Conservation (phyloP, 2,888 invertebrate species). For the Drosophila pseudotalamancana region DNA sequence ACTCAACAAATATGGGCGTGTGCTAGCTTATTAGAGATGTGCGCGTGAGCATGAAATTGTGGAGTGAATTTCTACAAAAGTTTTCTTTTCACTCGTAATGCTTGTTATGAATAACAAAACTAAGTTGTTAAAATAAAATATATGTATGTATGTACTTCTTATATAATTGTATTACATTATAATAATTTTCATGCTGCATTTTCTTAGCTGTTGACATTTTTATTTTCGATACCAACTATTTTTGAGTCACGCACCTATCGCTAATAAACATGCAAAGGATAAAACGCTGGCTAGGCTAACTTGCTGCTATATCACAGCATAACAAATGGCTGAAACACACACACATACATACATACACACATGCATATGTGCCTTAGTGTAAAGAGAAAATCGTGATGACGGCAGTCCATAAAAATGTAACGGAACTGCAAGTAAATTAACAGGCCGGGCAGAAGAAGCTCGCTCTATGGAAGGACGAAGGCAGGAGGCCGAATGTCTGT, state of each 20-base stretch:
- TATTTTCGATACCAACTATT: not conserved
- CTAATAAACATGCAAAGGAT: constrained; percentile 55
- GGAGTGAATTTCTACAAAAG: not conserved
- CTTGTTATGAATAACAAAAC: no score
- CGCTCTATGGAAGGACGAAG: not conserved
- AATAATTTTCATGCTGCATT: no score
- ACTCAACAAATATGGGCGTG: constrained; percentile 52
- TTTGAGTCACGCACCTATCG: constrained; percentile 46
- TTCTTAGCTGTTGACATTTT: no score
- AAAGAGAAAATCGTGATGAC: constrained; percentile 51
- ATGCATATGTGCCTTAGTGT: constrained; percentile 15
- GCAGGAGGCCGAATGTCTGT: constrained; percentile 22
- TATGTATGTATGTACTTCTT: no score
- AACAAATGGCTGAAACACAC: constrained; percentile 65
- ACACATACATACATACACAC: constrained; percentile 31
- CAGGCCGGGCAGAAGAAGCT: constrained; percentile 66
- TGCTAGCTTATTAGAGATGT: constrained; percentile 45
- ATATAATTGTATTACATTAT: no score
- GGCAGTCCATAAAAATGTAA: constrained; percentile 79
- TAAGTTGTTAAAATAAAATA: no score
- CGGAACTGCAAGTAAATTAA: constrained; percentile 81
- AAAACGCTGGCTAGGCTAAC: constrained; percentile 50
- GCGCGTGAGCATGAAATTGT: constrained; percentile 38
- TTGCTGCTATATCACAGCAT: constrained; percentile 65
- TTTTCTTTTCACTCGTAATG: not conserved